phyloP scores from a whole-genome alignment of 2,888 invertebrate species.

The Hyposoter dolosus region DNA sequence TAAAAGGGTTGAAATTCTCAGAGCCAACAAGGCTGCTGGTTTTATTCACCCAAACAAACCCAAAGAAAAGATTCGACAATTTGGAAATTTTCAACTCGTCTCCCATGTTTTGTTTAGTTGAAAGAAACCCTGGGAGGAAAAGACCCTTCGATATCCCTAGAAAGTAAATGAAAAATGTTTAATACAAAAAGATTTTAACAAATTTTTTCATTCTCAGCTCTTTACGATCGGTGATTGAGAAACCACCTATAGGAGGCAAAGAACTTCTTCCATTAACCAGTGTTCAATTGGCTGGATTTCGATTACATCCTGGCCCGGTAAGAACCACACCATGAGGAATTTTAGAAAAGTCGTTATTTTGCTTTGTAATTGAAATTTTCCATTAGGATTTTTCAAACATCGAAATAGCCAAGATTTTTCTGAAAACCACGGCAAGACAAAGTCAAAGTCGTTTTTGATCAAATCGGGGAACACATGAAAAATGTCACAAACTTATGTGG shows the following conservation, averaged over 20 bases:
- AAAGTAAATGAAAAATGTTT: neutral
- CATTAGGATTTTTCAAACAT: neutral
- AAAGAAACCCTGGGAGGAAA: neutral
- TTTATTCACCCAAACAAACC: no score
- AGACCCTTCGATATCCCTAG: neutral
- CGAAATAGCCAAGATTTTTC: neutral
- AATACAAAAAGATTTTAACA: neutral
- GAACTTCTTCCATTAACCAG: constrained; percentile 94
- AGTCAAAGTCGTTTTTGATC: neutral
- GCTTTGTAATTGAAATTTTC: no score
- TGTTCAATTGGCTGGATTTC: constrained; percentile 96
- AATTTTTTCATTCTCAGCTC: constrained; percentile 88
- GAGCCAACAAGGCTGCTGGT: neutral
- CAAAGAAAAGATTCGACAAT: neutral
- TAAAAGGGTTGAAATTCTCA: neutral
- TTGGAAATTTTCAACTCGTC: neutral
- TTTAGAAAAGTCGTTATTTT: neutral
- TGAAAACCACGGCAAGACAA: neutral
- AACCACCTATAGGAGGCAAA: constrained; percentile 96
- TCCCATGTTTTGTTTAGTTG: neutral
- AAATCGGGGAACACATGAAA: no score
- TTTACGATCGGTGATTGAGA: constrained; percentile 96
- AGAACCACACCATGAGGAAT: constrained; percentile 73
- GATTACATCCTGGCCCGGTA: constrained; percentile 97
- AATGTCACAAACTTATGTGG: neutral